Evolutionary conservation across 2,113 vertebrate genomes (phyloP), one percentile per base, ranked within the genome.

Genomic region (Cololabis saira): DNA sequence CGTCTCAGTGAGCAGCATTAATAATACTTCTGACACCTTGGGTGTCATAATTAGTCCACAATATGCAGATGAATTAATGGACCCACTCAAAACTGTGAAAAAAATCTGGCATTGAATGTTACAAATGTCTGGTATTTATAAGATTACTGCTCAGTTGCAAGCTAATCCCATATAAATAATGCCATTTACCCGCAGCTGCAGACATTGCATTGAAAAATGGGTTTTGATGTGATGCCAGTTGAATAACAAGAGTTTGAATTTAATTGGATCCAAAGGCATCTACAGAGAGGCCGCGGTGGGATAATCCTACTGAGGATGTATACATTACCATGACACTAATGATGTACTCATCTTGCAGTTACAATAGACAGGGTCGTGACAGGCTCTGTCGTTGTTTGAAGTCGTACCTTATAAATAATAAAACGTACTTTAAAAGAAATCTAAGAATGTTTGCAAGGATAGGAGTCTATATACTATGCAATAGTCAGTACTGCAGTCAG

Each of bases 121-220:
- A 47, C 53, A 70, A 70, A 83, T 71, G 12, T 67, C 72, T 79
- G 55, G 27, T 61, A 63, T 83, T 83, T 52, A 51, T 53, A 43
- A 18, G 74, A 81, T 77, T 72, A 72, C 63, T 14, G 17, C 61
- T 56, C 5, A 5, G 44, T 56, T 76, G 21, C 17, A n/a, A 73
- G 55, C 13, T 78, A 76, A 86, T 89, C 74, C 54, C 18, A 19
- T 67, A 42, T 52, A 74, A 81, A 78, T 67, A 78, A 80, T 21
- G 41, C 16, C 7, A n/a, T 71, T 83, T 66, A 76, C 22, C 59
- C 41, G 1, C 18, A 37, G 78, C 42, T 48, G 59, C 58, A 80
- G 69, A 78, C 69, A 33, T 60, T 2, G 55, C n/a, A 55, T 13
- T 60, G 59, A 72, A 55, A 67, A 67, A 59, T 3, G 6, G 57